Conservation (phyloP, 2,888 invertebrate species). For the Rhyacophila evoluta region DNA sequence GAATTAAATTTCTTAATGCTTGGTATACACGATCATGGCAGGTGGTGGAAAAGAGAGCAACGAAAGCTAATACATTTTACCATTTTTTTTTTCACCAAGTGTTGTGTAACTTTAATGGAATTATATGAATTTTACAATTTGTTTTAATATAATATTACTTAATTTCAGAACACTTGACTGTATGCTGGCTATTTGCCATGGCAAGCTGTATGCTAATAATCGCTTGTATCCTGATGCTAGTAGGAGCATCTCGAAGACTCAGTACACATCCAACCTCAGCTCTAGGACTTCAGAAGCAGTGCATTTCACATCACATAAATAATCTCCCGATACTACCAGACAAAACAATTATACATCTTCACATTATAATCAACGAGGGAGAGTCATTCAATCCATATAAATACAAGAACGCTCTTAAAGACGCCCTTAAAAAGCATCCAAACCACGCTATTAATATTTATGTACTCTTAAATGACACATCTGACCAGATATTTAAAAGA, state of each 20-base stretch:
- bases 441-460: slow-evolving; percentile 58
- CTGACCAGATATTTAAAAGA: slow-evolving; percentile 41
- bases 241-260: slow-evolving; percentile 38
- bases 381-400: slow-evolving; percentile 58
- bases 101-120: too few relatives aligned
- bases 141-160: too few relatives aligned
- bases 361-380: slow-evolving; percentile 59
- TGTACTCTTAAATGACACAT: slow-evolving; percentile 56
- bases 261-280: slow-evolving; percentile 52
- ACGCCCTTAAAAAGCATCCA: slow-evolving; percentile 59
- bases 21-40: too few relatives aligned
- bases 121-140: neutral
- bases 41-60: too few relatives aligned
- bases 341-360: slow-evolving; percentile 51
- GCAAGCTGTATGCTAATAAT: slow-evolving; percentile 56
- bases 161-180: slow-evolving; percentile 58
- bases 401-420: slow-evolving; percentile 58
- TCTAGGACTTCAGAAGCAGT: slow-evolving; percentile 54
- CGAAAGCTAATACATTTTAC: too few relatives aligned
- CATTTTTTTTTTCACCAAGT: too few relatives aligned
- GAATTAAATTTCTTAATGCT: too few relatives aligned
- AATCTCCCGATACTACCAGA: neutral
- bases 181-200: slow-evolving; percentile 58
- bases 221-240: slow-evolving; percentile 57
- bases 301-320: slow-evolving; percentile 48